These are phyloP conservation scores for Drosophila stalkeri DNA, from an alignment of 2,888 invertebrate species.

Conservation along the genomic window DNA sequence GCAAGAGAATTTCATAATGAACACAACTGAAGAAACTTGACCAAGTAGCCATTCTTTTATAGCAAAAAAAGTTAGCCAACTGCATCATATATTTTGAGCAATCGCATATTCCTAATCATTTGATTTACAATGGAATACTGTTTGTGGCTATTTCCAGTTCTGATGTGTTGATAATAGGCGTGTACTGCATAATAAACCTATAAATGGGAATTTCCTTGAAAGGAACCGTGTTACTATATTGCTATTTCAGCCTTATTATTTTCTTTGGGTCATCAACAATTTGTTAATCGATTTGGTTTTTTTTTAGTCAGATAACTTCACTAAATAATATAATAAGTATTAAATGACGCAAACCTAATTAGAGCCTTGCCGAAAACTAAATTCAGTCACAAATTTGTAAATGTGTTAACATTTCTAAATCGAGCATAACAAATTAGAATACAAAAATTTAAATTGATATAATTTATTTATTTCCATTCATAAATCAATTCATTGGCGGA, in stretches of 20 bases:
- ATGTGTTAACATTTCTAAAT: constrained; percentile 13
- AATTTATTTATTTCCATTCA: not conserved
- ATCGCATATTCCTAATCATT: constrained; percentile 37
- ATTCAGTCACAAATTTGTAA: constrained; percentile 4
- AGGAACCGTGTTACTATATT: not conserved
- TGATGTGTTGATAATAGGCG: constrained; percentile 11
- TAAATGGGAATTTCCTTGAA: constrained; percentile 13
- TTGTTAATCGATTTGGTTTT: not conserved
- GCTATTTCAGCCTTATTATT: not conserved
- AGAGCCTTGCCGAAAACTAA: constrained; percentile 11
- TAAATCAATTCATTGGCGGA: not conserved
- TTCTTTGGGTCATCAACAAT: constrained; percentile 2
- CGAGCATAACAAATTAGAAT: constrained; percentile 13
- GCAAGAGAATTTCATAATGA: constrained; percentile 65
- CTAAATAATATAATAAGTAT: not conserved
- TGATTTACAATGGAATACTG: constrained; percentile 39
- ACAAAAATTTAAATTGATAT: not conserved
- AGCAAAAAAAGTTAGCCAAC: constrained; percentile 8
- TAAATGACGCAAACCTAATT: constrained; percentile 9
- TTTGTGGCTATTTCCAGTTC: not conserved
- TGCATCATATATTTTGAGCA: constrained; percentile 50
- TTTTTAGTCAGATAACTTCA: not conserved
- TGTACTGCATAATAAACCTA: not conserved
- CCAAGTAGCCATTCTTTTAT: constrained; percentile 48
- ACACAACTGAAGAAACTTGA: constrained; percentile 36